These are phyloP conservation scores for Taenaris catops DNA, from an alignment of 2,888 invertebrate genomes.

Conservation along the genomic window DNA sequence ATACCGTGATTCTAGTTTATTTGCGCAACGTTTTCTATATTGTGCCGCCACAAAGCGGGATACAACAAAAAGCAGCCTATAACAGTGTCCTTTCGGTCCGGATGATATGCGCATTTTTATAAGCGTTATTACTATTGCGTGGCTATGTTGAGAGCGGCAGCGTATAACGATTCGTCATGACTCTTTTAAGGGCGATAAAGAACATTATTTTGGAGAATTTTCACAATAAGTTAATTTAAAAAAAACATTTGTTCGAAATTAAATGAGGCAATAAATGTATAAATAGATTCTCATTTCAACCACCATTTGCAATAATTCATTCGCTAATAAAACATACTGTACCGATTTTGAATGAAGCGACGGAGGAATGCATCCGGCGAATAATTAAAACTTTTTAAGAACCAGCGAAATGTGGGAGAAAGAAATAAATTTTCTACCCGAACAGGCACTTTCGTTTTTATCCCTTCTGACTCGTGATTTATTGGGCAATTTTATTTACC, in stretches of 20 bases:
- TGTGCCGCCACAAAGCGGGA: conserved; percentile 45
- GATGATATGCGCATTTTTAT: conserved; percentile 66
- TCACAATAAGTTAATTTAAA: too few relatives aligned
- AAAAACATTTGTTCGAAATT: too few relatives aligned
- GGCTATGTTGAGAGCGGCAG: conserved; percentile 20
- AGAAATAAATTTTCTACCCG: conserved; percentile 66
- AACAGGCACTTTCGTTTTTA: conserved; percentile 66
- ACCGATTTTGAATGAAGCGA: conserved; percentile 50
- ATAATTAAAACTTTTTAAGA: conserved; percentile 72
- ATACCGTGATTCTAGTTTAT: conserved; percentile 34
- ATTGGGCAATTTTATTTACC: conserved; percentile 41
- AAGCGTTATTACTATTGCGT: conserved; percentile 34
- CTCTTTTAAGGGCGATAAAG: too few relatives aligned
- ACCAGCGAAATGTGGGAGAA: conserved; percentile 57
- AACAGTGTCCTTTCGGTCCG: conserved; percentile 49
- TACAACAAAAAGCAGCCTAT: conserved; percentile 54
- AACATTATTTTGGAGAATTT: too few relatives aligned
- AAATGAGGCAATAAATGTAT: too few relatives aligned
- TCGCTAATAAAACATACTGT: conserved; percentile 3
- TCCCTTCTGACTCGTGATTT: conserved; percentile 56
- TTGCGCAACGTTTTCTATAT: conserved; percentile 49
- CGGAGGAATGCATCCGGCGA: conserved; percentile 57
- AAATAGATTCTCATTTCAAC: too few relatives aligned
- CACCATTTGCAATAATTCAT: too few relatives aligned
- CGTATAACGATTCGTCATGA: too few relatives aligned